Evolutionary conservation across 2,888 invertebrate species (phyloP).

Genomic region (Cheilosia urbana): DNA sequence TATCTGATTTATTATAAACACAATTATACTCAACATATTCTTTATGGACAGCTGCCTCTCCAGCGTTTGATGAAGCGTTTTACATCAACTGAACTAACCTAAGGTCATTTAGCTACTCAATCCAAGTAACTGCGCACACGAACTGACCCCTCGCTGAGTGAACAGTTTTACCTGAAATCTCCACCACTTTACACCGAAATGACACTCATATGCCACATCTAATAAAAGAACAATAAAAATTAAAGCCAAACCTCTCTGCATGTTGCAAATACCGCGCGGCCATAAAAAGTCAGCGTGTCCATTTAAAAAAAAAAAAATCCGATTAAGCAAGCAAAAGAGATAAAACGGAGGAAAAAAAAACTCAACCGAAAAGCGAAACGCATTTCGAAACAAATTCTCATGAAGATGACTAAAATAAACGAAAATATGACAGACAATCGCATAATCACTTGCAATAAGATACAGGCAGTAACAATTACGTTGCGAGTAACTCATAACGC

Average conservation of each 20-base stretch:
- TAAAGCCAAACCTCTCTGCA: conserved; percentile 14
- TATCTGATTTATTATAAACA: no score
- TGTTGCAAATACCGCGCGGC: conserved; percentile 50
- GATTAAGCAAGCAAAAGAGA: conserved; percentile 45
- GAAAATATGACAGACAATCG: conserved; percentile 44
- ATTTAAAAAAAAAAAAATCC: conserved; percentile 49
- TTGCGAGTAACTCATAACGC: conserved; percentile 22
- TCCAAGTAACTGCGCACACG: background rate
- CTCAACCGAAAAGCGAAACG: conserved; percentile 38
- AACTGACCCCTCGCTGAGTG: background rate
- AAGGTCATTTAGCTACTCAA: conserved; percentile 6
- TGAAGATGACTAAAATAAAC: conserved; percentile 61
- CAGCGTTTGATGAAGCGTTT: background rate
- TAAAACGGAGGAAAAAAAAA: conserved; percentile 1
- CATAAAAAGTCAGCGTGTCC: conserved; percentile 34
- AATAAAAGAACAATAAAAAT: conserved; percentile 55
- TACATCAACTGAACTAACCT: conserved; percentile 14
- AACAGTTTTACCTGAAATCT: conserved; percentile 3
- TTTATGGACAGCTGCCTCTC: background rate
- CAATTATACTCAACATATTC: background rate
- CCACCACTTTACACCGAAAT: conserved; percentile 20
- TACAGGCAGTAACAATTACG: conserved; percentile 51
- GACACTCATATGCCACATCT: conserved; percentile 44
- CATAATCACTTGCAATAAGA: conserved; percentile 60
- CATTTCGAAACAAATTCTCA: conserved; percentile 69